phyloP scores from a whole-genome alignment of 2,888 invertebrate species.

The Quadroppia sp. region DNA sequence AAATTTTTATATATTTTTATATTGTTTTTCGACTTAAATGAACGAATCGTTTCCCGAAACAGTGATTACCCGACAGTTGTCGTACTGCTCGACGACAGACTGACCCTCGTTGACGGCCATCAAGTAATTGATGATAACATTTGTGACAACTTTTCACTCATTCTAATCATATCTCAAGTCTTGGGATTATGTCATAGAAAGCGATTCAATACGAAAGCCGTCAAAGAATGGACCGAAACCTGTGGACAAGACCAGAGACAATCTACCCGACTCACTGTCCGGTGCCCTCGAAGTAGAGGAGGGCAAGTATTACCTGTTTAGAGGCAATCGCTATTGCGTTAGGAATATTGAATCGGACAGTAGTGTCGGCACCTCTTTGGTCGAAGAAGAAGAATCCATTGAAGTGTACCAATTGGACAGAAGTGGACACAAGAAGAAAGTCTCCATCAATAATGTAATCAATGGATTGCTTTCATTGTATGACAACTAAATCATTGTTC shows the following conservation, averaged over 20 bases:
- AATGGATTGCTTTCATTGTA: too few relatives aligned
- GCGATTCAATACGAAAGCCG: neutral
- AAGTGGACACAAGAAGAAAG: neutral
- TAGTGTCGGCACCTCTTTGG: too few relatives aligned
- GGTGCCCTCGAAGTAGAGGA: neutral
- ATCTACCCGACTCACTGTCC: neutral
- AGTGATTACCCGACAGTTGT: neutral
- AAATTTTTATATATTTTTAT: neutral
- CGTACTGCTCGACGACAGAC: neutral
- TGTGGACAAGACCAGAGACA: neutral
- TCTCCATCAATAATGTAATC: neutral
- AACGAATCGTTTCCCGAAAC: neutral
- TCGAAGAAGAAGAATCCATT: neutral
- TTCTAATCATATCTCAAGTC: neutral
- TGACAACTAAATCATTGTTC: neutral
- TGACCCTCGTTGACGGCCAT: neutral
- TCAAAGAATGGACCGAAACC: slow-evolving; percentile 4
- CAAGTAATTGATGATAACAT: slow-evolving; percentile 2
- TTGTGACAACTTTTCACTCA: neutral
- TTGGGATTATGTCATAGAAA: slow-evolving; percentile 1
- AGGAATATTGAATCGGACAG: neutral
- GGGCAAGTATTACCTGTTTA: slow-evolving; percentile 6
- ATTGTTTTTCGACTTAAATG: neutral
- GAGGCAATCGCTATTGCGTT: neutral
- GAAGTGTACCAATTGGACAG: neutral